Evolutionary conservation across 1,140 invertebrate genomes (phyloP).

Genomic region (Bombus waltoni): DNA sequence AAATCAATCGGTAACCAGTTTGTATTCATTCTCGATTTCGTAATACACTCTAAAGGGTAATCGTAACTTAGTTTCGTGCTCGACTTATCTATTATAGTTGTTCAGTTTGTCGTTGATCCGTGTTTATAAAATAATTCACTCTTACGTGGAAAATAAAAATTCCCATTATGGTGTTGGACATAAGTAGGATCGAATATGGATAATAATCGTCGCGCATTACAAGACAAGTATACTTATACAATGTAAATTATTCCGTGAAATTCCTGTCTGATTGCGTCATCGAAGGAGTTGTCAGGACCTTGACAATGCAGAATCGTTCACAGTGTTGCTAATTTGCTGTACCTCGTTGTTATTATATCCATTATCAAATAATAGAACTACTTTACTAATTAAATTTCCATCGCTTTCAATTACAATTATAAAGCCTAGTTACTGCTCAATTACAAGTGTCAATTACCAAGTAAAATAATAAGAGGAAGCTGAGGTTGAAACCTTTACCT

Average conservation of each 20-base stretch:
- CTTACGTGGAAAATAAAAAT: neutral
- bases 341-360: neutral
- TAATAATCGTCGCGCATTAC: slow-evolving; percentile 31
- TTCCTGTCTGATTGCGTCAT: slow-evolving; percentile 43
- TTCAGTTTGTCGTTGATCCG: neutral
- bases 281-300: slow-evolving; percentile 40
- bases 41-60: too few relatives aligned
- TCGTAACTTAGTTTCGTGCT: too few relatives aligned
- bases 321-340: neutral
- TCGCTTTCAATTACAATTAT: neutral
- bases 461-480: neutral
- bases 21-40: neutral
- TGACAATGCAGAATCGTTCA: slow-evolving; percentile 47
- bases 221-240: neutral
- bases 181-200: neutral
- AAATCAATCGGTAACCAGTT: neutral
- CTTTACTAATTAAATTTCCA: neutral
- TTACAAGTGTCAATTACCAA: neutral
- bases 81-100: neutral
- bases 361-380: neutral
- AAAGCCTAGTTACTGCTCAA: neutral
- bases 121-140: slow-evolving; percentile 8
- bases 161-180: slow-evolving; percentile 3
- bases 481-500: neutral
- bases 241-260: slow-evolving; percentile 52